Percentiles rank a stretch among this genome's conserved stretches.
These are phyloP conservation scores for Myrmophylax atrothorax DNA, from an alignment of 2,113 vertebrate genomes.

Conservation along the genomic window DNA sequence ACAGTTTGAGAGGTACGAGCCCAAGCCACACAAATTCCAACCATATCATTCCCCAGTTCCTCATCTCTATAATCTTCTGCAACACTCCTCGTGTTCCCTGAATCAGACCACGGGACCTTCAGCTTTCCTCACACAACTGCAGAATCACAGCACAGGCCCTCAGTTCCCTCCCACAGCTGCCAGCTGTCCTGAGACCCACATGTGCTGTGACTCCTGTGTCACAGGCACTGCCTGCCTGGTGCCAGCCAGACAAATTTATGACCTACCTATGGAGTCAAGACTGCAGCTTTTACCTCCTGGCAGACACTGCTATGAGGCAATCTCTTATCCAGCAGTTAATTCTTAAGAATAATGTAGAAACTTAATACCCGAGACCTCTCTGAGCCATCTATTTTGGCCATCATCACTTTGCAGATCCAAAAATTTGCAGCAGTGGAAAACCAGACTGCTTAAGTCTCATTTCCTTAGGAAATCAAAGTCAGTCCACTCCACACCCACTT, in stretches of 20 bases:
- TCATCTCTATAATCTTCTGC: background rate
- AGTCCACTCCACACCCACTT: conserved; percentile 5
- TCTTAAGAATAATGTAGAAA: background rate
- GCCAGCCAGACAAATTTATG: background rate
- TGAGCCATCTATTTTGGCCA: background rate
- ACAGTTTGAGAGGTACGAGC: background rate
- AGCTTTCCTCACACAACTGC: background rate
- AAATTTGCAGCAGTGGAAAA: background rate
- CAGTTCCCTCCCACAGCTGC: background rate
- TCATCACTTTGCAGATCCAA: background rate
- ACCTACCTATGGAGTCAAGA: background rate
- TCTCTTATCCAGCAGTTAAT: background rate
- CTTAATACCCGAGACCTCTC: background rate
- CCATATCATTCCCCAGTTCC: background rate
- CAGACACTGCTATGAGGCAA: background rate
- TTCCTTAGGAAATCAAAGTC: conserved; percentile 46
- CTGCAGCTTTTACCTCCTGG: background rate
- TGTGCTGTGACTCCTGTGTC: background rate
- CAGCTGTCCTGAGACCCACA: background rate
- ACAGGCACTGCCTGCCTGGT: background rate
- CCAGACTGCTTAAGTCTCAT: background rate
- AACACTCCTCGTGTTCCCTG: background rate
- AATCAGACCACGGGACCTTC: background rate
- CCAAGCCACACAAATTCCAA: background rate
- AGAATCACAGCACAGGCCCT: background rate